Evolutionary conservation across 2,888 invertebrate species (phyloP).

Genomic region (Cataglyphis rosenhaueri): DNA sequence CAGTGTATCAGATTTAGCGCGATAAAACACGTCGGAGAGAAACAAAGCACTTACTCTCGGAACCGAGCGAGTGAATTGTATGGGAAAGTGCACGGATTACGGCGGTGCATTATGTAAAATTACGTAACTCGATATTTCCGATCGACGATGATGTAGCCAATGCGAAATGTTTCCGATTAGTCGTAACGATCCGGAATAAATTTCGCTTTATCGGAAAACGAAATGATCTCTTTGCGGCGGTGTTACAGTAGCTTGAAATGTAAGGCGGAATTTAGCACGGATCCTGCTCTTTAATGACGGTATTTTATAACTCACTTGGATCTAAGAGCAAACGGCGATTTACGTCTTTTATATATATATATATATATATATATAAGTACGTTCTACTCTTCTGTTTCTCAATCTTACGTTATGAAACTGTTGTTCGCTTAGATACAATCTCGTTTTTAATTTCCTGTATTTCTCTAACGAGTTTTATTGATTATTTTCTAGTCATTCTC

Average conservation of each 20-base stretch:
- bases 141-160: slow-evolving; percentile 1
- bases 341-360: not conserved
- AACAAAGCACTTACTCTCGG: not conserved
- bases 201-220: slow-evolving; percentile 24
- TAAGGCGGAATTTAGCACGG: slow-evolving; percentile 14
- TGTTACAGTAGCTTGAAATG: not conserved
- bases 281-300: slow-evolving; percentile 18
- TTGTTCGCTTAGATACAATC: not conserved
- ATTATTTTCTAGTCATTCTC: not conserved
- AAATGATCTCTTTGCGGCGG: slow-evolving; percentile 4
- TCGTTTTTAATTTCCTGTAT: not conserved
- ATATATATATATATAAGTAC: not conserved
- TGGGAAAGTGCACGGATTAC: slow-evolving; percentile 6
- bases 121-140: slow-evolving; percentile 36
- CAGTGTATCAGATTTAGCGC: not conserved
- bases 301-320: slow-evolving; percentile 26
- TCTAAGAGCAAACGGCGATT: not conserved
- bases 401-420: not conserved
- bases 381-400: not conserved
- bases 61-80: slow-evolving; percentile 1
- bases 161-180: slow-evolving; percentile 26
- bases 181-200: slow-evolving; percentile 30
- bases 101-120: slow-evolving; percentile 22
- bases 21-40: slow-evolving; percentile 7
- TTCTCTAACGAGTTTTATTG: not conserved